A percentile compares a stretch with the other conserved stretches of the same genome.
Conservation (phyloP, 2,113 vertebrate genomes). For the Etheostoma spectabile region DNA sequence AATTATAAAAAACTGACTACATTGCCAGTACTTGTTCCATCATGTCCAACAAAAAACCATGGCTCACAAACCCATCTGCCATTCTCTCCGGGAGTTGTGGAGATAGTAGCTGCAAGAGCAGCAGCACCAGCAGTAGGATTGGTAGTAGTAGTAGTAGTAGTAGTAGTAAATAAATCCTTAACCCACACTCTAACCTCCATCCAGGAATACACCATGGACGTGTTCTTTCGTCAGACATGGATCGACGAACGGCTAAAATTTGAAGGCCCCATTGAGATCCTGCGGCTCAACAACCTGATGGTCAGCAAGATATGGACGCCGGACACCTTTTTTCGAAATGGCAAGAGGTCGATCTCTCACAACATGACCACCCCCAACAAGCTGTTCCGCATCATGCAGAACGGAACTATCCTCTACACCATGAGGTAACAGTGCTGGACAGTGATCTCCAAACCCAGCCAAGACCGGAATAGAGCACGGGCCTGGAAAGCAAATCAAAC, state of each 20-base stretch:
- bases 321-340: constrained; percentile 89
- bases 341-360: constrained; percentile 89
- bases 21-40: constrained; percentile 58
- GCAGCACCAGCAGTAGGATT: constrained; percentile 38
- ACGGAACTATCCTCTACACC: constrained; percentile 90
- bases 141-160: constrained; percentile 10
- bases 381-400: constrained; percentile 91
- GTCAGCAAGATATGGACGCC: constrained; percentile 90
- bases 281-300: constrained; percentile 89
- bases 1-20: constrained; percentile 30
- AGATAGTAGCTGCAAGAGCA: constrained; percentile 48
- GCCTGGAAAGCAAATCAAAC: constrained; percentile 69
- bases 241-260: constrained; percentile 86
- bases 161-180: constrained; percentile 46
- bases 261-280: constrained; percentile 87
- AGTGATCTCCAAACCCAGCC: constrained; percentile 50
- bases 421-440: constrained; percentile 83
- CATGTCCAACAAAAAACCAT: constrained; percentile 63
- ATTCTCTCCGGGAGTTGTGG: constrained; percentile 73
- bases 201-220: constrained; percentile 89
- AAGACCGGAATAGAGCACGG: constrained; percentile 76
- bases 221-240: constrained; percentile 89
- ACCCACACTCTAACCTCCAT: constrained; percentile 19
- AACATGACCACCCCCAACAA: constrained; percentile 91
- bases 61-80: constrained; percentile 71